Percentiles rank a stretch among this genome's conserved stretches.
Conservation (phyloP, 1,140 invertebrate species). For the Antheraea mylitta region DNA sequence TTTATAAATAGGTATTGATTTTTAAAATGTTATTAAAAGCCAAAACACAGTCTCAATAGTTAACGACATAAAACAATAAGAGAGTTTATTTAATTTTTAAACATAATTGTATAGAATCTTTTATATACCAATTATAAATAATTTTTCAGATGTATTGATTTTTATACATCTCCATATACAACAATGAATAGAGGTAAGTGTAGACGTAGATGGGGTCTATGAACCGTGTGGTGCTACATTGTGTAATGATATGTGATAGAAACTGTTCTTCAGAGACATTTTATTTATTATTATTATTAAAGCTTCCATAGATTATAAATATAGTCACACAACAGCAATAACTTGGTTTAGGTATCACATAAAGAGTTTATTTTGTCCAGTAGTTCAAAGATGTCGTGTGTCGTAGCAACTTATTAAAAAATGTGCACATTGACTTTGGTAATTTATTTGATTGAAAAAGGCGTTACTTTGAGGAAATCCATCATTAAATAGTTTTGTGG, state of each 20-base stretch:
- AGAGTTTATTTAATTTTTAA: conserved; percentile 77
- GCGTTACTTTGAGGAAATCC: too few relatives aligned
- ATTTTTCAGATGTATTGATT: conserved; percentile 78
- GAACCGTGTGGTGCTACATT: conserved; percentile 76
- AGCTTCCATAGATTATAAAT: conserved; percentile 70
- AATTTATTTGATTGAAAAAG: background rate
- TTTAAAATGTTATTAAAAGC: conserved; percentile 60
- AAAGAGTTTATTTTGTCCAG: conserved; percentile 54
- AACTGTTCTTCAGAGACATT: conserved; percentile 75
- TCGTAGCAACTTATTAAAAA: too few relatives aligned
- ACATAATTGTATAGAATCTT: conserved; percentile 73
- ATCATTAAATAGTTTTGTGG: too few relatives aligned
- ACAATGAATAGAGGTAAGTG: conserved; percentile 73
- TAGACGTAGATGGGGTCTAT: conserved; percentile 75
- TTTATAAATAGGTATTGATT: conserved; percentile 64
- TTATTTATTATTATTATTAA: conserved; percentile 61
- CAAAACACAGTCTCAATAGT: conserved; percentile 72
- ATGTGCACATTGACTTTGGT: conserved; percentile 8
- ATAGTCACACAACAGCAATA: conserved; percentile 65
- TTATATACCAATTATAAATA: conserved; percentile 74
- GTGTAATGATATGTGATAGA: conserved; percentile 78
- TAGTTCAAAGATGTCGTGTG: conserved; percentile 42
- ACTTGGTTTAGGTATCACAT: conserved; percentile 55
- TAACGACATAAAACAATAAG: conserved; percentile 68
- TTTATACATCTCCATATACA: conserved; percentile 78